Base-by-base conservation (phyloP, 2,113 vertebrate genomes). In the Perognathus longimembris region DNA sequence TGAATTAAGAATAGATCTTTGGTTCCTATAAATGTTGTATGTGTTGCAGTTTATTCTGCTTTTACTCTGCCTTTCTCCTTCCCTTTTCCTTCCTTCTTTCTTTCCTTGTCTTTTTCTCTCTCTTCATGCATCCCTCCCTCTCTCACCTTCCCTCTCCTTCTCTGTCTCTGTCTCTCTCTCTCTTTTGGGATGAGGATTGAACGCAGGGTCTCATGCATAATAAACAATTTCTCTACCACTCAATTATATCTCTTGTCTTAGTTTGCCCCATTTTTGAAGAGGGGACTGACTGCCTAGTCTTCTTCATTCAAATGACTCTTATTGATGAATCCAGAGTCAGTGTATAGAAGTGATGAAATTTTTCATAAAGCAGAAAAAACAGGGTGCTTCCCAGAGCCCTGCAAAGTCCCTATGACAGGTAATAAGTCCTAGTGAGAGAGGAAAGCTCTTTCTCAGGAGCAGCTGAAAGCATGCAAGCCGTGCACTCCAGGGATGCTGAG, bases 281-380 rank as follows among this genome's bases (percentile, higher is more conserved):
- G 6, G 22, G 18, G 9, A 54, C 78, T 79, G 22, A 54, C 78
- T 79, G 22, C 40, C 28, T 69, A 20, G 61, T 77, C 64, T 40
- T 77, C 38, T 61, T 71, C 6, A 87, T 28, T 28, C 61, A 82
- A 91, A 85, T 79, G 26, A 64, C n/a, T 86, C 75, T 82, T 50
- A 77, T 40, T 61, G 80, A 79, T 84, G 57, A 94, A 84, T 82
- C 9, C 36, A 24, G 36, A 92, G 22, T 34, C 63, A 32, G 32
- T n/a, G 28, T 50, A 73, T 90, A 61, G 82, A 70, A 90, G 10
- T 30, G n/a, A 84, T 38, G 42, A 70, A 92, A 70, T 7, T 92
- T 89, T 34, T 81, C 64, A 70, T 69, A 70, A 66, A 28, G 42
- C 17, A 6, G 34, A 67, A 84, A 66, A 30, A 88, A 1, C 64